phyloP scores from a whole-genome alignment of 2,797 vertebrate species.

The Hapalemur alaotrensis region DNA sequence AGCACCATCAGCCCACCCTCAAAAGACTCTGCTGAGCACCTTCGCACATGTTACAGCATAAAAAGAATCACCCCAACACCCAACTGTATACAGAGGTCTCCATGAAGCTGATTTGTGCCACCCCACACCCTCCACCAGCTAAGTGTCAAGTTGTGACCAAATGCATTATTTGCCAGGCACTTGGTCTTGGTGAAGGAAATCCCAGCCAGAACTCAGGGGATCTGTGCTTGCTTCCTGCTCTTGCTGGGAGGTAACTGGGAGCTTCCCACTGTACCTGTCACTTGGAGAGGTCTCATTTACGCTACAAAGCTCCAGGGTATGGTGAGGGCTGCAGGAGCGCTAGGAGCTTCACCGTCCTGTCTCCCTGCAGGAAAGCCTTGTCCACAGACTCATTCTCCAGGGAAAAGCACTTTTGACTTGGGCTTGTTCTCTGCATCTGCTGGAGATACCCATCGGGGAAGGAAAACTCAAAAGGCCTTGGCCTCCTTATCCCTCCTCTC shows the following conservation, averaged over 20 bases:
- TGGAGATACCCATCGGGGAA: background rate
- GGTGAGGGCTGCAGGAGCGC: fast-evolving
- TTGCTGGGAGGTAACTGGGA: background rate
- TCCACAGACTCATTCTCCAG: background rate
- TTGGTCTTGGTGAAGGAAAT: background rate
- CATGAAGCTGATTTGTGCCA: background rate
- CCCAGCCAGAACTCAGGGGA: background rate
- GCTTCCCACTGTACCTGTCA: background rate
- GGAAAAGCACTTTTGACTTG: background rate
- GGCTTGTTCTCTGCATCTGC: background rate
- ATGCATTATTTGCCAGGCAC: background rate
- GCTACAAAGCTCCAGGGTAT: background rate
- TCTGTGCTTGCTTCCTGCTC: background rate
- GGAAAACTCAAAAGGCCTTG: background rate
- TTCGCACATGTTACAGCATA: background rate
- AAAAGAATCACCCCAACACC: background rate
- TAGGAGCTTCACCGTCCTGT: background rate
- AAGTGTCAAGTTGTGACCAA: background rate
- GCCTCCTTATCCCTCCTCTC: background rate
- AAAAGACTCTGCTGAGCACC: background rate
- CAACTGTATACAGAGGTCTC: background rate
- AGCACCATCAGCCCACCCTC: background rate
- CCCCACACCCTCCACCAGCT: no score
- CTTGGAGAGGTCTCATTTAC: background rate
- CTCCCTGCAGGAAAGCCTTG: background rate